phyloP scores from a whole-genome alignment of 2,113 vertebrate species.

The Grammomys dolichurus region DNA sequence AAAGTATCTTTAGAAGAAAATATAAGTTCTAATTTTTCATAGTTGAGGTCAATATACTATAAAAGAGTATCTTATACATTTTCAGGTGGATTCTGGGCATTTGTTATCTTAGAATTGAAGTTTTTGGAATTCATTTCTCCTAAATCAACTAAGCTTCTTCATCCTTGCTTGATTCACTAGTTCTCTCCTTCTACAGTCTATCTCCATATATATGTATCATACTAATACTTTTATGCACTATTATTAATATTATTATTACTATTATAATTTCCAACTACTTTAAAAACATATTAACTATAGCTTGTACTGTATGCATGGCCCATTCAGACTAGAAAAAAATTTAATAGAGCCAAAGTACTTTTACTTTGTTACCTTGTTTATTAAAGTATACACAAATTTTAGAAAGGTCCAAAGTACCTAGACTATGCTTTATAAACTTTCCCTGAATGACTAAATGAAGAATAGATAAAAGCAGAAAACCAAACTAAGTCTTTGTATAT shows the following conservation, averaged over 20 bases:
- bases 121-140: background rate
- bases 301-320: background rate
- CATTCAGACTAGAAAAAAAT: background rate
- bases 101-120: background rate
- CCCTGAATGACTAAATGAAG: background rate
- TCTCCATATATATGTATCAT: background rate
- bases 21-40: background rate
- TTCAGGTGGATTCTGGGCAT: background rate
- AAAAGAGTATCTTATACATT: background rate
- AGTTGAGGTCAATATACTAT: background rate
- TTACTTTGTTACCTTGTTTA: background rate
- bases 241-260: too few species aligned
- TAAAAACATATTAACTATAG: background rate
- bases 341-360: background rate
- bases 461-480: conserved; percentile 46
- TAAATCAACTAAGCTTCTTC: background rate
- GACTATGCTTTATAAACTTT: background rate
- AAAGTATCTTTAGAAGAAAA: background rate
- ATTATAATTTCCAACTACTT: background rate
- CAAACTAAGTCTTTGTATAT: background rate
- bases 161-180: background rate
- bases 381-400: background rate
- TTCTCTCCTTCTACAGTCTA: background rate
- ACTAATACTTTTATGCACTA: background rate
- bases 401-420: background rate